A percentile compares a stretch with the other conserved stretches of the same genome.
Conservation (phyloP, 2,797 vertebrate species). For the Echiichthys vipera region DNA sequence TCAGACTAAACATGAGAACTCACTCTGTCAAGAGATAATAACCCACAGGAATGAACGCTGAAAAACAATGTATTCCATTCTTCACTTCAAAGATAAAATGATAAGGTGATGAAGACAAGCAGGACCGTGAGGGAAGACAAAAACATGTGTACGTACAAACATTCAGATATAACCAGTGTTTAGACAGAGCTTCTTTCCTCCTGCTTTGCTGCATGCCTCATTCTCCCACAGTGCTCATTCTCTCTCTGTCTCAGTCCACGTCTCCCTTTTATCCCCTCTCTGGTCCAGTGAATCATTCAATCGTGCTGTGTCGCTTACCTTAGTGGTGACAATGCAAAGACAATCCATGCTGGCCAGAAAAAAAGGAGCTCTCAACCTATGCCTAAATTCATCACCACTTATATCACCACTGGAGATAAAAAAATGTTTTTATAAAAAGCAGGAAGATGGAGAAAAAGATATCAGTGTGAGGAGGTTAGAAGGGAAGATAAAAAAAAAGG, state of each 20-base stretch:
- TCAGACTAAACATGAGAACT: neutral
- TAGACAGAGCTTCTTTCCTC: conserved; percentile 46
- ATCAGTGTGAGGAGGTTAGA: conserved; percentile 31
- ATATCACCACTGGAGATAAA: conserved; percentile 70
- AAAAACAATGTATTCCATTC: neutral
- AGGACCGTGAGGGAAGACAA: conserved; percentile 3
- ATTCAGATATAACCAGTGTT: conserved; percentile 23
- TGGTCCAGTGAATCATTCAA: conserved; percentile 49
- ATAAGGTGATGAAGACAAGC: neutral
- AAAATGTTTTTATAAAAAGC: too few relatives aligned
- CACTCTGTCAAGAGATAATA: neutral
- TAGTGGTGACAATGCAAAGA: conserved; percentile 98
- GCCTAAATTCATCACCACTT: conserved; percentile 86
- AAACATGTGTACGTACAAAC: conserved; percentile 25
- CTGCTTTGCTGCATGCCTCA: conserved; percentile 49
- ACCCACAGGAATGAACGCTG: neutral
- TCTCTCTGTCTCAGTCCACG: conserved; percentile 7
- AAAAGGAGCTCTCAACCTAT: conserved; percentile 81
- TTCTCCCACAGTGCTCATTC: conserved; percentile 28
- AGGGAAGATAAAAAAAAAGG: conserved; percentile 37
- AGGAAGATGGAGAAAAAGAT: conserved; percentile 80
- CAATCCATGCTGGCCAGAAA: conserved; percentile 92
- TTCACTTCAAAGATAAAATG: conserved; percentile 1
- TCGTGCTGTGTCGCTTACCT: conserved; percentile 87
- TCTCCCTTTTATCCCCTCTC: conserved; percentile 42